Percentiles rank a stretch among this genome's conserved stretches.
These are phyloP conservation scores for Cnemophilus loriae DNA, from an alignment of 2,113 vertebrate genomes.

Conservation along the genomic window DNA sequence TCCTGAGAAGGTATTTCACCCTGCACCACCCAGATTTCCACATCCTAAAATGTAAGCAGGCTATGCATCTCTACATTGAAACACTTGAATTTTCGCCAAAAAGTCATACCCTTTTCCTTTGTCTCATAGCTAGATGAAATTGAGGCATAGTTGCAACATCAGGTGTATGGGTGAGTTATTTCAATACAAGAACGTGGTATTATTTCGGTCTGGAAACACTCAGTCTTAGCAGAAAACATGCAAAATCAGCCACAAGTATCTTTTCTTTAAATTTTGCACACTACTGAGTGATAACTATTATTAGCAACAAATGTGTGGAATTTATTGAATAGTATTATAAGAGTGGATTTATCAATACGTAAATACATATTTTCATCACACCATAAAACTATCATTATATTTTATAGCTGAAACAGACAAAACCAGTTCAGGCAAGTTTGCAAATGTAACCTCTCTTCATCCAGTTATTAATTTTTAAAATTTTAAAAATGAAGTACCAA, in stretches of 20 bases:
- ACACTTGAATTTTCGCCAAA: not conserved
- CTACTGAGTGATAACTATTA: not conserved
- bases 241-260: not conserved
- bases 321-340: not conserved
- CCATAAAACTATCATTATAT: not conserved
- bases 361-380: not conserved
- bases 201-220: not conserved
- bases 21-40: not conserved
- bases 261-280: not conserved
- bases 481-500: not conserved
- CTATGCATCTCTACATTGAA: not conserved
- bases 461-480: not conserved
- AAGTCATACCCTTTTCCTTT: not conserved
- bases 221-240: not conserved
- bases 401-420: not conserved
- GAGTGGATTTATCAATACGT: not conserved
- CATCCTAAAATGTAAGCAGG: not conserved
- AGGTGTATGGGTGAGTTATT: not conserved
- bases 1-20: not conserved
- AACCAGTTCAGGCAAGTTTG: not conserved
- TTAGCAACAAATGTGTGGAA: not conserved
- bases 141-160: not conserved
- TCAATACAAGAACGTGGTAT: not conserved
- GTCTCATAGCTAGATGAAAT: not conserved
- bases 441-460: not conserved